A percentile compares a stretch with the other conserved stretches of the same genome.
phyloP scores from a whole-genome alignment of 2,797 vertebrate genomes.

The Poecilia wingei region DNA sequence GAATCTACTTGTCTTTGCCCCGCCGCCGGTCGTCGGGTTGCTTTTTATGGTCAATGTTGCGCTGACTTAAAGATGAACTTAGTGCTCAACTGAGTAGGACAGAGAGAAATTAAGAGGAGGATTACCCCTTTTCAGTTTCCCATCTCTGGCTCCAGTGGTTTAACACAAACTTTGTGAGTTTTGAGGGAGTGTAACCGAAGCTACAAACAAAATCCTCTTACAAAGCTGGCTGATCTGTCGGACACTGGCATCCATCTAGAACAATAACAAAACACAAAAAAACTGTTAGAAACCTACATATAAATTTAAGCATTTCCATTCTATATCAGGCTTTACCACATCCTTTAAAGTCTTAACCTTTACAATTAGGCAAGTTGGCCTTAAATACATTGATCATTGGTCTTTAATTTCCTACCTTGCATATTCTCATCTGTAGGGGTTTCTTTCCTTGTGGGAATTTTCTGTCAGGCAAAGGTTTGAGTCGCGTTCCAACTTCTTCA shows the following conservation, averaged over 20 bases:
- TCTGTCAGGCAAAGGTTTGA: no score
- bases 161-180: slow-evolving; percentile 35
- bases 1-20: slow-evolving; percentile 19
- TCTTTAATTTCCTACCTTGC: no score
- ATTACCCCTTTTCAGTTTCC: slow-evolving; percentile 46
- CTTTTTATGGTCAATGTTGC: slow-evolving; percentile 52
- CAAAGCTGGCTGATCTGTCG: slow-evolving; percentile 34
- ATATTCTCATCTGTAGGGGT: no score
- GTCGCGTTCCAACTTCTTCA: no score
- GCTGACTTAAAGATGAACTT: slow-evolving; percentile 30
- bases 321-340: no score
- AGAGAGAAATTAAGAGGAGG: slow-evolving; percentile 35
- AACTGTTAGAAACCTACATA: slow-evolving; percentile 13
- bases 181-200: slow-evolving; percentile 35
- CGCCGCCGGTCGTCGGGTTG: slow-evolving; percentile 22
- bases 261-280: no score
- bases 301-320: background rate
- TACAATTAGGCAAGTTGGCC: no score
- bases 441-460: no score
- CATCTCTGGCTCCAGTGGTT: slow-evolving; percentile 45
- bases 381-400: no score
- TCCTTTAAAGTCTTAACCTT: background rate
- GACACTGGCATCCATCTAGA: slow-evolving; percentile 27
- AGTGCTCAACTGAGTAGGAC: slow-evolving; percentile 25
- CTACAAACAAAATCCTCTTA: slow-evolving; percentile 8